Conservation (phyloP, 2,888 invertebrate species). For the Volucella bombylans region DNA sequence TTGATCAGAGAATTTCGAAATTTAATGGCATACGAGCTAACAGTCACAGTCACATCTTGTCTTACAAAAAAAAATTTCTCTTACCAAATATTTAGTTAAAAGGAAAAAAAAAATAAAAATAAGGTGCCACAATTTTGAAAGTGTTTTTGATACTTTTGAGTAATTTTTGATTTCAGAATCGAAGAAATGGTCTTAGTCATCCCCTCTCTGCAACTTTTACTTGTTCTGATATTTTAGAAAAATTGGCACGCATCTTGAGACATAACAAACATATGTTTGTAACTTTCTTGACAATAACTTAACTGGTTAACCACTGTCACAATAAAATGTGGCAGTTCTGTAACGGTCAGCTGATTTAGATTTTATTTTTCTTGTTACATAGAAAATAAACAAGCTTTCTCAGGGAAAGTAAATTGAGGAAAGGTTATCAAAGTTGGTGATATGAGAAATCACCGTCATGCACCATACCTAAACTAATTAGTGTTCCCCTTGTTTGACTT, state of each 20-base stretch:
- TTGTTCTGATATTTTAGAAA: conserved; percentile 27
- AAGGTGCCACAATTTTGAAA: conserved; percentile 34
- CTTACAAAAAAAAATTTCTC: conserved; percentile 31
- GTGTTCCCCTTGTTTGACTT: not conserved
- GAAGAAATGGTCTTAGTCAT: not conserved
- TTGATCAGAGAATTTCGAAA: conserved; percentile 32
- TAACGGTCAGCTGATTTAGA: conserved; percentile 14
- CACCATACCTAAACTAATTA: not conserved
- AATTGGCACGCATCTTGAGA: conserved; percentile 18
- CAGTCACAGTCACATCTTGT: conserved; percentile 8
- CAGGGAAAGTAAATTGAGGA: conserved; percentile 33
- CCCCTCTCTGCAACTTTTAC: conserved; percentile 38
- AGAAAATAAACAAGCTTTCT: conserved; percentile 35
- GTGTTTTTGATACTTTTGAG: conserved; percentile 7
- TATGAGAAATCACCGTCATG: not conserved
- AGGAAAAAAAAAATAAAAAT: conserved; percentile 10
- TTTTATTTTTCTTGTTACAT: conserved; percentile 7
- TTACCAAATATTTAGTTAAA: conserved; percentile 14
- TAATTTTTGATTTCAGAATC: conserved; percentile 41
- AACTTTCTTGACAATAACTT: not conserved
- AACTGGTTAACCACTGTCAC: too few relatives aligned
- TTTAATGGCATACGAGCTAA: conserved; percentile 14
- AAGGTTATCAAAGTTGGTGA: conserved; percentile 2
- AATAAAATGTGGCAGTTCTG: not conserved
- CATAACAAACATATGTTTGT: conserved; percentile 27